A percentile compares a stretch with the other conserved stretches of the same genome.
phyloP scores from a whole-genome alignment of 2,113 vertebrate species.

The Alligator mississippiensis region DNA sequence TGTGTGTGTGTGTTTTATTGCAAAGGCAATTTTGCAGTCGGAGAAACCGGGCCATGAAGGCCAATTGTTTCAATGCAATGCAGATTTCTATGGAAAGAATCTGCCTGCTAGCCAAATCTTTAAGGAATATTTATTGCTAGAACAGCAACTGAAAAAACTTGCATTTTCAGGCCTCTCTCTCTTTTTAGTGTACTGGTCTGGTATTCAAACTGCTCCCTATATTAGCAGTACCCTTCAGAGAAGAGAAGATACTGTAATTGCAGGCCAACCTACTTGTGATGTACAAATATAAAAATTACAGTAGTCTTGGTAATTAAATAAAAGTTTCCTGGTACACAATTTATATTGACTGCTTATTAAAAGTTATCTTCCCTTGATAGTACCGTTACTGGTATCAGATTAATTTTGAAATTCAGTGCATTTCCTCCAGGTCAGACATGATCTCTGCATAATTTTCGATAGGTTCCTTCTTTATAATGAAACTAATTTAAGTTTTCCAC shows the following conservation, averaged over 20 bases:
- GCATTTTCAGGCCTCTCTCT: not conserved
- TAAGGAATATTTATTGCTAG: not conserved
- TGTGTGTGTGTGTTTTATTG: not conserved
- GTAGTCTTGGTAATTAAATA: accelerated
- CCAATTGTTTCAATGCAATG: not conserved
- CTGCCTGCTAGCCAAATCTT: not conserved
- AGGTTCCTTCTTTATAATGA: not conserved
- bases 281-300: not conserved
- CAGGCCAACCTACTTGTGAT: not conserved
- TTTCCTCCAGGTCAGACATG: not conserved
- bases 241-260: not conserved
- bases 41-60: not conserved
- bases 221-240: accelerated
- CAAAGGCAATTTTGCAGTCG: not conserved
- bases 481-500: not conserved
- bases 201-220: accelerated
- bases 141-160: not conserved
- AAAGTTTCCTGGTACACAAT: not conserved
- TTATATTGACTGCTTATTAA: not conserved
- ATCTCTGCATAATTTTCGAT: not conserved
- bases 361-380: not conserved
- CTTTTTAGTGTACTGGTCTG: accelerated
- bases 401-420: not conserved
- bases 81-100: not conserved
- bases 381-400: not conserved